Evolutionary conservation across 2,888 invertebrate species (phyloP), one percentile per base, ranked within the genome.

Genomic region (Geotrupes spiniger): DNA sequence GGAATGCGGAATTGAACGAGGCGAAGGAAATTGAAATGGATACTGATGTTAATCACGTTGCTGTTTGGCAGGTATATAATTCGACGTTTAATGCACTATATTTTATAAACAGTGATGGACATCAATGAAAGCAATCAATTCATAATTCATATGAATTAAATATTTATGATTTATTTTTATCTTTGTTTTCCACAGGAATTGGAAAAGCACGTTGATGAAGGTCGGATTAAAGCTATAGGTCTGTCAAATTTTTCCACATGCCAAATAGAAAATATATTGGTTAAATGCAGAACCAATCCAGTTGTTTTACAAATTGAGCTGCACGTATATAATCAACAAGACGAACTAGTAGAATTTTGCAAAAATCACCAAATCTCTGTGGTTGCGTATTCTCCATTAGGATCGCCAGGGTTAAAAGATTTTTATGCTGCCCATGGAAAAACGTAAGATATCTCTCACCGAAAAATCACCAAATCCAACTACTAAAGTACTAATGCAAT

Each of bases 1-100:
- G 15, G 4, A 9, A n/a, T n/a, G 36, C 29, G 4, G 37, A 15
- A 21, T 8, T 21, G n/a, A n/a, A n/a, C n/a, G n/a, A n/a, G n/a
- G n/a, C 11, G 8, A 17, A 26, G 6, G 43, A 43, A 12, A 16
- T 51, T 25, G 46, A 51, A 52, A 63, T 82, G 0, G 85, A 85
- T 63, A 65, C 65, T 9, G 75, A 74, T 12, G 85, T 87, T 0
- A 81, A 89, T 70, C 81, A 83, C 54, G 59, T 82, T 12, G 46
- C 36, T n/a, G 42, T 50, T 16, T 50, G 50, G 50, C 41, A 46
- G 45, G 49, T 49, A 39, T n/a, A 27, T 17, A 1, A 10, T 21
- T 21, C 6, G 6, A n/a, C n/a, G n/a, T n/a, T n/a, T n/a, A n/a
- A n/a, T n/a, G n/a, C n/a, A n/a, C n/a, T n/a, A n/a, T n/a, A n/a